Percentiles rank a stretch among this genome's conserved stretches.
These are phyloP conservation scores for Drosophila mayri DNA, from an alignment of 1,140 invertebrate genomes.

Conservation along the genomic window DNA sequence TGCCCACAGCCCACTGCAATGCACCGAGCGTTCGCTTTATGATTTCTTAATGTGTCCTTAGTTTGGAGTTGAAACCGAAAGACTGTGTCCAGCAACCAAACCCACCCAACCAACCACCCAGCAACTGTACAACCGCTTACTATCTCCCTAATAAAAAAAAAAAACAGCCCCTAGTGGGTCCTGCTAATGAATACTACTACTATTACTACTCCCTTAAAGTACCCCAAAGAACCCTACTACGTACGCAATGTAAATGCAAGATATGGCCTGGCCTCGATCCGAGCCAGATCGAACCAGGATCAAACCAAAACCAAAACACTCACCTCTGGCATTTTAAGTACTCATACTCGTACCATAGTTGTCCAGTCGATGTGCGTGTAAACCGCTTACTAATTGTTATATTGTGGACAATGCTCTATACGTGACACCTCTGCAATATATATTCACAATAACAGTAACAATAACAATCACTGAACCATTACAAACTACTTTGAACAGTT, in stretches of 20 bases:
- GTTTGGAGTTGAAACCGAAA: conserved; percentile 61
- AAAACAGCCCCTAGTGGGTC: conserved; percentile 13
- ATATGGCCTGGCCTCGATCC: conserved; percentile 39
- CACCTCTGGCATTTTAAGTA: conserved; percentile 63
- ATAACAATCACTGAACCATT: conserved; percentile 53
- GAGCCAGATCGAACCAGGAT: conserved; percentile 37
- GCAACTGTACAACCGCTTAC: conserved; percentile 60
- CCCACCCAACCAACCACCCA: conserved; percentile 45
- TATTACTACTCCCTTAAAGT: conserved; percentile 11
- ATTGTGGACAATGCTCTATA: conserved; percentile 63
- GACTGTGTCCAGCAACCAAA: conserved; percentile 57
- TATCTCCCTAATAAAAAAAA: conserved; percentile 23
- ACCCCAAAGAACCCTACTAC: conserved; percentile 38
- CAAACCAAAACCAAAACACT: conserved; percentile 42
- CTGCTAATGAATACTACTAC: conserved; percentile 39
- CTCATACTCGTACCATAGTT: conserved; percentile 70
- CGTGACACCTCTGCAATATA: conserved; percentile 47
- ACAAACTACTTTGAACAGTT: conserved; percentile 55
- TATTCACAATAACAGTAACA: conserved; percentile 53
- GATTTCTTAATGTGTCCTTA: conserved; percentile 68
- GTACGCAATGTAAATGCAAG: conserved; percentile 59
- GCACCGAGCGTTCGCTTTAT: conserved; percentile 79
- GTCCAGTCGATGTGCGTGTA: conserved; percentile 76
- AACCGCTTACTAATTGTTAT: conserved; percentile 73
- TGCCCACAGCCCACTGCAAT: conserved; percentile 29